Base-by-base conservation (phyloP, 1,140 invertebrate genomes). In the Druon quercuslanigerum region DNA sequence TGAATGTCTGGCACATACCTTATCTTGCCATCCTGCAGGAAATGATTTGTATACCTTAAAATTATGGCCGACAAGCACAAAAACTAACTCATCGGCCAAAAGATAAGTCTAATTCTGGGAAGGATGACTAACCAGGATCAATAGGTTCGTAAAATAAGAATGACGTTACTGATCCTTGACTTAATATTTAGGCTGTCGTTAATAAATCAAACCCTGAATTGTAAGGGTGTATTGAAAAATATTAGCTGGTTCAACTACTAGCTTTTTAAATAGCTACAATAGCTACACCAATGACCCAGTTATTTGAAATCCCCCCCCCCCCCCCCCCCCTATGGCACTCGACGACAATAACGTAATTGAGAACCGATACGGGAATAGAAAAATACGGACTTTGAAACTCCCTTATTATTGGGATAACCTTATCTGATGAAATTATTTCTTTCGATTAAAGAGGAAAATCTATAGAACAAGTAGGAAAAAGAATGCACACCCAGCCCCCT, bases 401-500 rank as follows among this genome's bases (percentile, higher is more conserved):
- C 9, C 40, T 46, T 46, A 46, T 46, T 46, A 11, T 2, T 46
- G 40, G 8, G 19, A 20, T 13, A 13, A 33, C 12, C 19, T 20
- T 20, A 20, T 12, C 19, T 4, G 9, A 60, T 20, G 0, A 60
- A 25, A 60, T 20, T 12, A 60, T 8, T 12, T 40, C 16, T 7
- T 66, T 66, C 40, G 1, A 66, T 14, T 13, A 16, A 66, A 40
- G 60, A 66, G 12, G 25, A 0, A 11, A 60, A 60, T 60, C 20
- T 33, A 60, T 66, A 33, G 60, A 66, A n/a, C 60, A 66, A 66
- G 40, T 46, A n/a, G 20, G 57, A 46, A 66, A 66, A 66, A 66
- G 25, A 25, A 46, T 46, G 40, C 40, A 46, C 8, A 46, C 5
- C 25, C 25, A 66, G 25, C 7, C 33, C 19, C 20, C 56, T 57